Evolutionary conservation across 2,113 vertebrate species (phyloP).

Genomic region (Onychorhynchus coronatus): DNA sequence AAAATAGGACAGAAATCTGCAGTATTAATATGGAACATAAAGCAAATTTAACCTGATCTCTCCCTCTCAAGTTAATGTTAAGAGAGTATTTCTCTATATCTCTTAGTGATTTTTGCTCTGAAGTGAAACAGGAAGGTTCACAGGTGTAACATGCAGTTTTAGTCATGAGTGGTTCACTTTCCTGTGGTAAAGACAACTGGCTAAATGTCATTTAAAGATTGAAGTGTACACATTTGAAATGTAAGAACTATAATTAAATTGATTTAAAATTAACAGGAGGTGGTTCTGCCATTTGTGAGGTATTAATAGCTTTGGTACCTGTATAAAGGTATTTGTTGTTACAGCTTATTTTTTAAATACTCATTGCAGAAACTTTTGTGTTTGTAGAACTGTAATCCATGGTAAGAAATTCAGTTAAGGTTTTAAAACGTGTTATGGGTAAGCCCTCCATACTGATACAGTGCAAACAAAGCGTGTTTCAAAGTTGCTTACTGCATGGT

Average conservation of each 20-base stretch:
- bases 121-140: background rate
- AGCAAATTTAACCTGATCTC: background rate
- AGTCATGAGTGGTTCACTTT: background rate
- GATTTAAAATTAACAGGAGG: background rate
- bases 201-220: background rate
- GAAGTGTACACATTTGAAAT: background rate
- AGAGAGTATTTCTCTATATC: background rate
- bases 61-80: background rate
- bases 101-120: background rate
- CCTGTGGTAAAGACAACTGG: background rate
- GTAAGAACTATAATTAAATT: background rate
- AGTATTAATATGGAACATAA: background rate
- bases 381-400: background rate
- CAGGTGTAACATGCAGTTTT: background rate
- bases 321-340: background rate
- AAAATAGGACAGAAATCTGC: background rate
- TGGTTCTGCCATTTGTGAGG: too few relatives aligned
- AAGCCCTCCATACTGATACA: background rate
- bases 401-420: background rate
- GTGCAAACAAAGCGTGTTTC: constrained; percentile 48
- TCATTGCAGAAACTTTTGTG: background rate
- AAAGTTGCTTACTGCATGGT: constrained; percentile 12
- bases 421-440: background rate
- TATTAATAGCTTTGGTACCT: background rate
- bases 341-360: background rate